Percentiles rank a stretch among this genome's conserved stretches.
These are phyloP conservation scores for Brachypterus glaber DNA, from an alignment of 2,888 invertebrate species.

Conservation along the genomic window DNA sequence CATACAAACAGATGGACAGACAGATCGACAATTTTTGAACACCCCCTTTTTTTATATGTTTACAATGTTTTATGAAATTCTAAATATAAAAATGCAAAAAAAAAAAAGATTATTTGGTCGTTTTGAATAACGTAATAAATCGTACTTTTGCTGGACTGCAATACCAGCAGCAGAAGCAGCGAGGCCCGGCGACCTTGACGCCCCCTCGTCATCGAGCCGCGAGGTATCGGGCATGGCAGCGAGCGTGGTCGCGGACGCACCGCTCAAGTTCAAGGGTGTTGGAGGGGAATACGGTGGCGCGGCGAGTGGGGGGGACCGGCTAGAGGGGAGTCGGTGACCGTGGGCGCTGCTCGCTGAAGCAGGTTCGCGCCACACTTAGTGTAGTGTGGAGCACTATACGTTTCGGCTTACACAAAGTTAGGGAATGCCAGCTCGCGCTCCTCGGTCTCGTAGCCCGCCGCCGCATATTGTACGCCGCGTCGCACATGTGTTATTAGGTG, in stretches of 20 bases:
- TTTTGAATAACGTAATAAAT: no score
- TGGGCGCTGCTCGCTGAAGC: constrained; percentile 45
- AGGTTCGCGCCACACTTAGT: constrained; percentile 47
- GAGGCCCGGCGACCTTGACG: constrained; percentile 29
- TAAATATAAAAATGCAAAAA: no score
- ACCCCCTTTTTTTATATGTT: no score
- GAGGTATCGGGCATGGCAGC: constrained; percentile 23
- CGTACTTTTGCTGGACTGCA: no score
- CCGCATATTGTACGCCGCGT: constrained; percentile 27
- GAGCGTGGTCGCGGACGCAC: constrained; percentile 21
- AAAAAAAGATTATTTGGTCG: no score
- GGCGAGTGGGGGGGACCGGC: constrained; percentile 17
- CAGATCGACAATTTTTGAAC: no score
- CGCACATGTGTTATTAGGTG: constrained; percentile 35
- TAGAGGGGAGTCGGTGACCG: constrained; percentile 36
- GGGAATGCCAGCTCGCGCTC: constrained; percentile 40
- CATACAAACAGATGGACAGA: no score
- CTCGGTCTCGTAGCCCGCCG: constrained; percentile 35
- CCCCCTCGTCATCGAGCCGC: constrained; percentile 15
- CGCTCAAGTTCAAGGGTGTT: constrained; percentile 43
- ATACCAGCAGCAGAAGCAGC: no score
- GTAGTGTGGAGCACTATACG: no score
- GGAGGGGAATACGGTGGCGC: constrained; percentile 36
- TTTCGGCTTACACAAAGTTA: constrained; percentile 30
- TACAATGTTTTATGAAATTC: no score